Evolutionary conservation across 1,140 invertebrate genomes (phyloP), one percentile per base, ranked within the genome.

Genomic region (Aphidius ervi): DNA sequence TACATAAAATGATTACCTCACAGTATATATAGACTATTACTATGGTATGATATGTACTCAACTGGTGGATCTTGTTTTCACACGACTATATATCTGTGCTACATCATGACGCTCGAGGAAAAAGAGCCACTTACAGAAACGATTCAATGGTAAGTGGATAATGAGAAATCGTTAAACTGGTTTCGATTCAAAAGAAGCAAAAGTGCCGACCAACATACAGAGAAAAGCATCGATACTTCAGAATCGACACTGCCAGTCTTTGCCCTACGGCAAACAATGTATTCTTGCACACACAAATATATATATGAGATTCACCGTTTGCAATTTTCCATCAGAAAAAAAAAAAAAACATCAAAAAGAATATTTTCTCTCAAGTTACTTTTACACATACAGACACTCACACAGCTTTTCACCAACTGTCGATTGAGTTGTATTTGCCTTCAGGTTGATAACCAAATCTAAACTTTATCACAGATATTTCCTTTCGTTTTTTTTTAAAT

Each of bases 161-260:
- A 64, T 61, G 63, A 59, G 63, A 64, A 60, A 64, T 64, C 58
- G 56, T 64, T 64, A 64, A 60, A 64, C 63, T 60, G 58, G 62
- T 59, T 63, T 49, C 46, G 47, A 46, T n/a, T 20, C 50, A 47
- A 23, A 43, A 53, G 43, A 57, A 57, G 61, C 56, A 58, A 62
- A 59, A 62, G 61, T 62, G 55, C 60, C 60, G 60, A 62, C 55
- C 54, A 16, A 43, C 42, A 16, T 23, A 54, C 23, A 10, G 42
- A 50, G 48, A 50, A 31, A 31, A 23, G 23, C 60, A 50, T 41
- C 48, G 58, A 52, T 50, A 52, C 41, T 53, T 55, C 61, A 55
- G 58, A 62, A 62, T 62, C 61, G 61, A 58, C 61, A 62, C 56
- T 49, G 48, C 40, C 52, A 54, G 42, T n/a, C 23, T 40, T 40